Evolutionary conservation across 2,888 invertebrate genomes (phyloP), one percentile per base, ranked within the genome.

Genomic region (Teleiodes luculella): DNA sequence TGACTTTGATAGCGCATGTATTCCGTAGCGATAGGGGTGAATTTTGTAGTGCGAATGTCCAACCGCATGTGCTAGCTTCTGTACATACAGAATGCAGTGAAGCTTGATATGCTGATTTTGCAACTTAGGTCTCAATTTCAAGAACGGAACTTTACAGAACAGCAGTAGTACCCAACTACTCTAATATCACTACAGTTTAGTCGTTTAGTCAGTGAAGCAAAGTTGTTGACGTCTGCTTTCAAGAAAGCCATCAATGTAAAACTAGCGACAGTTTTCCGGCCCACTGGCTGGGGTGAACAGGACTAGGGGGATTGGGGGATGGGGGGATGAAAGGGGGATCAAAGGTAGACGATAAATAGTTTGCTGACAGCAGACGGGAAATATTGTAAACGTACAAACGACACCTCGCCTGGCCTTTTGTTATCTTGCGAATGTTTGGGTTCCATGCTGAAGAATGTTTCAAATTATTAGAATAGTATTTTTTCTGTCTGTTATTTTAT

Each of bases 161-260:
- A n/a, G n/a, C n/a, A n/a, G n/a, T n/a, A n/a, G n/a, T n/a, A n/a
- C n/a, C n/a, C n/a, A n/a, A n/a, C n/a, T n/a, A n/a, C n/a, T n/a
- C n/a, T n/a, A n/a, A n/a, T n/a, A n/a, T n/a, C n/a, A n/a, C n/a
- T n/a, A 31, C 53, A 46, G 46, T 41, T 41, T 41, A 41, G n/a
- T n/a, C n/a, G n/a, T n/a, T n/a, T n/a, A 51, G 20, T 51, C 45
- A 28, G 45, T 18, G 18, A 47, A 47, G 11, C 33, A 11, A 54
- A 33, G 41, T 58, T 56, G 60, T 53, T 57, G 62, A 60, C 55
- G 52, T 55, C 36, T 54, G 39, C 60, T 62, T 54, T 60, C 59
- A 59, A 60, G 59, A 56, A 57, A 57, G 48, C 56, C 54, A 59
- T 62, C 58, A 49, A 56, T 58, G 57, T 43, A 14, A 36, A 59